These are phyloP conservation scores for Hirundo rustica DNA, from an alignment of 2,797 vertebrate genomes.

Conservation along the genomic window DNA sequence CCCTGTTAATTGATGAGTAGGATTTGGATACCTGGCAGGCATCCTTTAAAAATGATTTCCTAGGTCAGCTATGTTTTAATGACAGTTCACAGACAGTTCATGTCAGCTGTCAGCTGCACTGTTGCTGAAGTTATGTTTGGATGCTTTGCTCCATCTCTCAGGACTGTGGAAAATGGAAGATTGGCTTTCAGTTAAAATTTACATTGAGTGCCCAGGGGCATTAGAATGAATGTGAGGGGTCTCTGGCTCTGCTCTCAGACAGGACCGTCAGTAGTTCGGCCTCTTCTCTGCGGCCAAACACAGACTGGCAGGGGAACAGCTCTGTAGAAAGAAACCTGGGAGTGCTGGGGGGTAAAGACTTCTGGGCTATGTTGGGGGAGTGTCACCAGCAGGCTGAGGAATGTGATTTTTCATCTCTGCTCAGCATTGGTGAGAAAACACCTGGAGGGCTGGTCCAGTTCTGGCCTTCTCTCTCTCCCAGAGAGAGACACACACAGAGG, in stretches of 20 bases:
- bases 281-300: background rate
- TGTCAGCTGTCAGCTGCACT: background rate
- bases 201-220: background rate
- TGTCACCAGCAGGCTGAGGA: background rate
- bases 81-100: background rate
- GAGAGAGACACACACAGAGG: background rate
- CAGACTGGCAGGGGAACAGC: background rate
- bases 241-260: background rate
- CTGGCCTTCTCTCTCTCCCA: background rate
- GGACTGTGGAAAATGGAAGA: background rate
- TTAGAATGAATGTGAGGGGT: background rate
- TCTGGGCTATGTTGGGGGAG: background rate
- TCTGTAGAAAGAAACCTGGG: background rate
- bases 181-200: background rate
- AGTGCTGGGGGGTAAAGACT: background rate
- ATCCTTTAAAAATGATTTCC: background rate
- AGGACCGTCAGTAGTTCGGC: accelerated
- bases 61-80: background rate
- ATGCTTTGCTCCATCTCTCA: background rate
- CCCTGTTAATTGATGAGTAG: background rate
- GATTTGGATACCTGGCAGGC: background rate
- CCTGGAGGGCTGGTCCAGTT: background rate
- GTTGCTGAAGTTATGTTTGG: background rate
- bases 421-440: background rate
- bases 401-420: background rate